Evolutionary conservation across 2,113 vertebrate genomes (phyloP), one percentile per base, ranked within the genome.

Genomic region (Daboia siamensis): DNA sequence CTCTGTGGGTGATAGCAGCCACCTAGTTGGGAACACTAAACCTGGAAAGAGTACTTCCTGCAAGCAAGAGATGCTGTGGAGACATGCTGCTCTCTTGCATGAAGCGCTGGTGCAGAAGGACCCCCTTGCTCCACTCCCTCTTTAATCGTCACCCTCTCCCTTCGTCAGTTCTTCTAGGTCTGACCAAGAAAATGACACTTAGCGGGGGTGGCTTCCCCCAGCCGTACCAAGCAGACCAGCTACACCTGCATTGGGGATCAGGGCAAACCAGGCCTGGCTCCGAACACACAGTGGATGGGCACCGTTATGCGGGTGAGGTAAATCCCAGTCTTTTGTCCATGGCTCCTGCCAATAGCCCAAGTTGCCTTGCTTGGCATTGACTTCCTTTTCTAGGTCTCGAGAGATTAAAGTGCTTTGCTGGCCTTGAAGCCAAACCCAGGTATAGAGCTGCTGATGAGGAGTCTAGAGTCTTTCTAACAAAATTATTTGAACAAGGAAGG

Each of bases 191-290:
- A 0, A 94, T 98, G 94, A 94, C 96, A 80, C 95, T 98, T 94
- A 90, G 93, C 0, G 92, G 87, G 10, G 94, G 96, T 0, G 97
- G 96, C 86, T 97, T 97, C 10, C 94, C 97, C 0, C 96, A 95
- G 90, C 97, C 97, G n/a, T 98, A 98, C 94, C 91, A 87, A 26
- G 98, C 98, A 0, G 84, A 59, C 74, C 98, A 98, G 93, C 89
- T 98, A 86, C 98, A 98, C 80, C 94, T 98, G 94, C 98, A 98
- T 92, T 98, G 98, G 98, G 98, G 98, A 0, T 95, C 96, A 0
- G 29, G 1, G 0, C 21, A 29, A 1, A 26, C 12, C 88, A 7
- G 8, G 12, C 13, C 93, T 0, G 98, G 98, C 86, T 98, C 98
- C 0, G 98, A 98, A 93, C 98, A 98, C 95, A 97, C 96, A 0